Evolutionary conservation across 2,888 invertebrate species (phyloP).

Genomic region (Drosophila fulvimacula): DNA sequence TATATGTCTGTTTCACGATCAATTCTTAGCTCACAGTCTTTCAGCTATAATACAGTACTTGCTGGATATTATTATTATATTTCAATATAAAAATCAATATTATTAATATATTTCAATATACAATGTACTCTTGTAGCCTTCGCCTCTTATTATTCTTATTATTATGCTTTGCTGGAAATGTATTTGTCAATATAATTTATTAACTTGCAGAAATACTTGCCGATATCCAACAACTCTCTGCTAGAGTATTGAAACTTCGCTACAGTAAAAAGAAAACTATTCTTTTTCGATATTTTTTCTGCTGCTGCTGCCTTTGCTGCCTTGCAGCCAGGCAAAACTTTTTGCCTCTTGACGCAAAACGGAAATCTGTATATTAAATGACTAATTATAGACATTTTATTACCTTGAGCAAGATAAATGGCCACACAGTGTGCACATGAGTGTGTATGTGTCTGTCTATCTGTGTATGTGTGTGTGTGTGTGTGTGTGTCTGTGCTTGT

Average conservation of each 20-base stretch:
- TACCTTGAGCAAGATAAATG: constrained; percentile 82
- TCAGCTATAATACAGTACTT: too few species aligned
- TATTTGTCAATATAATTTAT: too few species aligned
- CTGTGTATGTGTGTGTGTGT: background rate
- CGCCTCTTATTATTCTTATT: too few species aligned
- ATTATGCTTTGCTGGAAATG: too few species aligned
- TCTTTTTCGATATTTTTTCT: constrained; percentile 13
- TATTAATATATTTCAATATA: too few species aligned
- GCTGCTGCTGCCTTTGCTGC: constrained; percentile 4
- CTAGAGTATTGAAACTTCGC: constrained; percentile 8
- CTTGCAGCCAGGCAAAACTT: constrained; percentile 65
- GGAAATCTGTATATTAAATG: constrained; percentile 84
- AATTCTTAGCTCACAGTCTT: too few species aligned
- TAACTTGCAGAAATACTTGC: background rate
- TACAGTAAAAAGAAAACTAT: background rate
- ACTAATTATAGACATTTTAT: constrained; percentile 83
- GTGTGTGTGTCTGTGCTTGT: constrained; percentile 5
- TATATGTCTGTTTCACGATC: too few species aligned
- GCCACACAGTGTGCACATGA: constrained; percentile 53
- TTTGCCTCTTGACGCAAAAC: constrained; percentile 81
- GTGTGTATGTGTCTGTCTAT: constrained; percentile 3
- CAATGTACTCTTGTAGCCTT: too few species aligned
- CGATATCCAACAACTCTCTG: background rate
- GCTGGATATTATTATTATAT: too few species aligned
- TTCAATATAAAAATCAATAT: too few species aligned